Conservation (phyloP, 2,113 vertebrate species). For the Crypturellus undulatus region DNA sequence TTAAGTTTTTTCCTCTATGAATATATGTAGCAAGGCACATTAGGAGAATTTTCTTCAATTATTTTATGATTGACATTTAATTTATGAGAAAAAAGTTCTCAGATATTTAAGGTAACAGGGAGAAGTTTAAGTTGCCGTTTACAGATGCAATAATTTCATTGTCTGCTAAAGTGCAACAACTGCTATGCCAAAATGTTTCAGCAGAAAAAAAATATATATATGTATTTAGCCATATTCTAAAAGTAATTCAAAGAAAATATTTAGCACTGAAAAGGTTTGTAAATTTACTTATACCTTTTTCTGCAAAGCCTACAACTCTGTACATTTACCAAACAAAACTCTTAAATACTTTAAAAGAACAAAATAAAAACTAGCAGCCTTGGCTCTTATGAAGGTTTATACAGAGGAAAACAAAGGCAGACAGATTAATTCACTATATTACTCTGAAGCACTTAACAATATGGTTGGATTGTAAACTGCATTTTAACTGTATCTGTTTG, state of each 20-base stretch:
- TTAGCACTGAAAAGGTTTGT: background rate
- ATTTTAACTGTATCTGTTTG: background rate
- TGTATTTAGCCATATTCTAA: background rate
- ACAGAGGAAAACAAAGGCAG: background rate
- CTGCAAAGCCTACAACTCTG: background rate
- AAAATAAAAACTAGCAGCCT: background rate
- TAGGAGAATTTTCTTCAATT: constrained; percentile 8
- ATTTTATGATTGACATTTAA: constrained; percentile 43
- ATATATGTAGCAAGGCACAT: constrained; percentile 54
- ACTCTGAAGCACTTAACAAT: background rate
- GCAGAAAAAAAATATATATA: background rate
- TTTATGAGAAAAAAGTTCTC: too few relatives aligned
- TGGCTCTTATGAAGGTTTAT: background rate
- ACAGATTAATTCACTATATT: background rate
- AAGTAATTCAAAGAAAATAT: background rate
- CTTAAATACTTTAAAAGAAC: background rate
- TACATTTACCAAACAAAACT: background rate
- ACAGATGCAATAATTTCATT: background rate
- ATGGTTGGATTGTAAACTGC: background rate
- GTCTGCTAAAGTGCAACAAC: constrained; percentile 18
- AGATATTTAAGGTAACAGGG: background rate
- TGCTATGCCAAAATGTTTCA: background rate
- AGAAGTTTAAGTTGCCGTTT: constrained; percentile 28
- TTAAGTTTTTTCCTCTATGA: background rate
- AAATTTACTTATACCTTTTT: background rate